Percentiles rank a stretch among this genome's conserved stretches.
These are phyloP conservation scores for Seriola aureovittata DNA, from an alignment of 2,113 vertebrate genomes.

Conservation along the genomic window DNA sequence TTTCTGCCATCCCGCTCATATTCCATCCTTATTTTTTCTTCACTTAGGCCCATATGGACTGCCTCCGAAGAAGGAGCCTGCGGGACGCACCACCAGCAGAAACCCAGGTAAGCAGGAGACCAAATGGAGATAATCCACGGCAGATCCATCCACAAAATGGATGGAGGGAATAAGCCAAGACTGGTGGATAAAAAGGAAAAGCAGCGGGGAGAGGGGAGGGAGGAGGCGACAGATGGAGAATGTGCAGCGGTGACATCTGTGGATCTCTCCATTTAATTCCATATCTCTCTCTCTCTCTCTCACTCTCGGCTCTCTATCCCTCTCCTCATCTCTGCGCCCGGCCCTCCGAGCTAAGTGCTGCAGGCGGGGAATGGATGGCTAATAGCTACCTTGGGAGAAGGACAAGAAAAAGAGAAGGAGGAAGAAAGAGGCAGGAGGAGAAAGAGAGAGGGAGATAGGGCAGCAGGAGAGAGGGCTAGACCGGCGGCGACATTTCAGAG, in stretches of 20 bases:
- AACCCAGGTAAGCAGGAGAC: slow-evolving; percentile 80
- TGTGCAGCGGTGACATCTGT: slow-evolving; percentile 80
- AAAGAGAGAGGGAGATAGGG: slow-evolving; percentile 26
- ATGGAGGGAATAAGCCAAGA: slow-evolving; percentile 63
- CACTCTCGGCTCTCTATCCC: slow-evolving; percentile 38
- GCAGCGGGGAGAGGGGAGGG: slow-evolving; percentile 45
- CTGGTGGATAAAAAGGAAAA: slow-evolving; percentile 56
- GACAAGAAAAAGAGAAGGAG: slow-evolving; percentile 60
- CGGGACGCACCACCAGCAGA: slow-evolving; percentile 82
- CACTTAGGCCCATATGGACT: slow-evolving; percentile 83
- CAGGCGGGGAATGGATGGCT: slow-evolving; percentile 81
- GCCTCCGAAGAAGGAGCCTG: slow-evolving; percentile 83
- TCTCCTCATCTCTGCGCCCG: slow-evolving; percentile 49
- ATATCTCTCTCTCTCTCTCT: slow-evolving; percentile 56
- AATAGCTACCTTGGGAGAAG: slow-evolving; percentile 83
- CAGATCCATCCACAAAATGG: slow-evolving; percentile 62
- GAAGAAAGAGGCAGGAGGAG: slow-evolving; percentile 41
- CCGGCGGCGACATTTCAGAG: slow-evolving; percentile 77
- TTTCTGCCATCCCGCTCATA: slow-evolving; percentile 28
- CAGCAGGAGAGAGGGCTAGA: slow-evolving; percentile 48
- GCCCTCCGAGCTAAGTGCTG: slow-evolving; percentile 81
- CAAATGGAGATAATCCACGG: slow-evolving; percentile 60
- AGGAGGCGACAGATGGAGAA: slow-evolving; percentile 80
- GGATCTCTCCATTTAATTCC: slow-evolving; percentile 82
- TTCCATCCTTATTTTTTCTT: slow-evolving; percentile 16